A percentile compares a stretch with the other conserved stretches of the same genome.
These are phyloP conservation scores for Molothrus ater DNA, from an alignment of 2,797 vertebrate species.

Conservation along the genomic window DNA sequence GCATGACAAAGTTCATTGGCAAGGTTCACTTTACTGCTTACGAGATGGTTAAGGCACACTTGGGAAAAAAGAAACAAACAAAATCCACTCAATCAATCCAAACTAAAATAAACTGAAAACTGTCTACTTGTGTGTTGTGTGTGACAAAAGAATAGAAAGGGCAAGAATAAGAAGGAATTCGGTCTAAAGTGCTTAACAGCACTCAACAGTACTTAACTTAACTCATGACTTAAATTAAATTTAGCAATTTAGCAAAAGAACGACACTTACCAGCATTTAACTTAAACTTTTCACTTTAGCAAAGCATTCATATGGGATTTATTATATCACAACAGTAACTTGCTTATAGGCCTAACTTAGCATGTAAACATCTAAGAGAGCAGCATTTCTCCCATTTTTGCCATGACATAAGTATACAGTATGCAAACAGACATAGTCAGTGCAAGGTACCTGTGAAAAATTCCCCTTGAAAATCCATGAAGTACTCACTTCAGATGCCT, in stretches of 20 bases:
- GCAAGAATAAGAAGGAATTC: background rate
- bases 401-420: too few relatives aligned
- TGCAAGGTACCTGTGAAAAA: background rate
- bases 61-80: background rate
- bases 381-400: background rate
- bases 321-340: background rate
- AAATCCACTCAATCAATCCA: background rate
- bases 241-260: background rate
- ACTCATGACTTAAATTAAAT: background rate
- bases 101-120: background rate
- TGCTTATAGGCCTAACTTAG: background rate
- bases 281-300: background rate
- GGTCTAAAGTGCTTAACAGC: background rate
- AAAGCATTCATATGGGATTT: background rate
- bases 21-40: background rate
- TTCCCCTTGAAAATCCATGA: background rate
- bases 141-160: background rate
- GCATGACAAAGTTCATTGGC: background rate
- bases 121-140: background rate
- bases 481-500: background rate
- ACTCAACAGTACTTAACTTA: background rate
- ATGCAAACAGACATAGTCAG: background rate
- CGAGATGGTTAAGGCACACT: background rate
- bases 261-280: background rate
- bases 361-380: background rate